Evolutionary conservation across 2,888 invertebrate genomes (phyloP), one percentile per base, ranked within the genome.

Genomic region (Teinopalpus imperialis): DNA sequence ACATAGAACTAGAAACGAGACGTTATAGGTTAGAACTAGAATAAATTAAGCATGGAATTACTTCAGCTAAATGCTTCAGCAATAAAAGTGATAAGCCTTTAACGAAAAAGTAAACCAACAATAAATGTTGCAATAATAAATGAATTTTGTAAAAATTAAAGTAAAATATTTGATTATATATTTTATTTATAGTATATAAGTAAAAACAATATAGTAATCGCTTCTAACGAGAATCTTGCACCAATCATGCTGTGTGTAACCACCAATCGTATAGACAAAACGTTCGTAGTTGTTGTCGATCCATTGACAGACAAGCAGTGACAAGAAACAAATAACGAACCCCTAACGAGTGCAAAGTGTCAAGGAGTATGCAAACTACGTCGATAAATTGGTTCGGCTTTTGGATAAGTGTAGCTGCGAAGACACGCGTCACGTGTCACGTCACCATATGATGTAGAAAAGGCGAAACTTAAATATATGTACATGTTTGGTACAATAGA

Each of bases 261-360:
- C 64, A 68, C 66, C 79, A 74, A 76, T 76, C 73, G 73, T 69
- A 50, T 54, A 56, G 57, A 66, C 63, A 59, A 62, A 59, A 54
- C 63, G 49, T 45, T 36, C 48, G 62, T n/a, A n/a, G n/a, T n/a
- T n/a, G n/a, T n/a, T 49, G 54, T 59, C 54, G 58, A 55, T 48
- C 39, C 57, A 68, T 63, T 60, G 66, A 67, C 63, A 42, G 63
- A 70, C 65, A 66, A 67, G 59, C 66, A 53, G 49, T 74, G 82
- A 81, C 86, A 79, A 74, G 70, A 73, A 81, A 85, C 86, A 86
- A 85, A 85, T 81, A 81, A 85, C 81, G 78, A 78, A 66, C 61
- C 69, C 61, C 69, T 87, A 87, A 87, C 87, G 78, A 87, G 79
- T 70, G 67, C 72, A 78, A 80, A 75, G 85, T 81, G 86, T 80